These are phyloP conservation scores for Zaprionus lineosus DNA, from an alignment of 2,888 invertebrate genomes.

Conservation along the genomic window DNA sequence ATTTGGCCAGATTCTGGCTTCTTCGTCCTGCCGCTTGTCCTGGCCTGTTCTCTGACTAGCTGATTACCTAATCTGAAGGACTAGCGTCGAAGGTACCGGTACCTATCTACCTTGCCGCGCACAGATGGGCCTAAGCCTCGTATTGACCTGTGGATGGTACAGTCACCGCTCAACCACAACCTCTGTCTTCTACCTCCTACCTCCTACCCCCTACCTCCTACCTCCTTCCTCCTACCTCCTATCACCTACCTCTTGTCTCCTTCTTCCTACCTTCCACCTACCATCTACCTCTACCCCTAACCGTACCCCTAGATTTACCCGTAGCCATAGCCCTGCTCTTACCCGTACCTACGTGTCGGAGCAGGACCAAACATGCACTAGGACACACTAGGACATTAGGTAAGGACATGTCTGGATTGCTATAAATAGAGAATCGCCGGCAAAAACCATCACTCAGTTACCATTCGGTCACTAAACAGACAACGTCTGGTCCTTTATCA, in stretches of 20 bases:
- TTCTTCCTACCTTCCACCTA: too few relatives aligned
- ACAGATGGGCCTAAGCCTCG: background rate
- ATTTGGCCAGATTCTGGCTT: constrained; percentile 8
- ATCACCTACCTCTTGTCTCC: too few relatives aligned
- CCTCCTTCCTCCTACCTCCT: too few relatives aligned
- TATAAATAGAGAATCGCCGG: constrained; percentile 26
- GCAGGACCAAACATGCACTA: too few relatives aligned
- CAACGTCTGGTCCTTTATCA: constrained; percentile 1
- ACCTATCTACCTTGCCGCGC: constrained; percentile 18
- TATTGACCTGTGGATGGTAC: background rate
- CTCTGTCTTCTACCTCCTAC: too few relatives aligned
- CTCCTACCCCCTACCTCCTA: too few relatives aligned
- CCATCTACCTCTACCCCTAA: too few relatives aligned
- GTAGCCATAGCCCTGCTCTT: too few relatives aligned
- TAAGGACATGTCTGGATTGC: background rate
- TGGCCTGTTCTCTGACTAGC: too few relatives aligned
- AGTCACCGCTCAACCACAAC: too few relatives aligned
- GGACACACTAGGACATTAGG: constrained; percentile 18
- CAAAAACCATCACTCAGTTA: constrained; percentile 55
- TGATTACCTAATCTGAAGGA: constrained; percentile 68
- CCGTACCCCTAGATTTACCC: too few relatives aligned
- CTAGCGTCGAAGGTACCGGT: constrained; percentile 24
- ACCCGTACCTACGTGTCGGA: constrained; percentile 16
- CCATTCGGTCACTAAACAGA: constrained; percentile 33
- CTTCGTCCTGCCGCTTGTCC: too few relatives aligned